Evolutionary conservation across 2,113 vertebrate genomes (phyloP).

Genomic region (Oophaga pumilio): DNA sequence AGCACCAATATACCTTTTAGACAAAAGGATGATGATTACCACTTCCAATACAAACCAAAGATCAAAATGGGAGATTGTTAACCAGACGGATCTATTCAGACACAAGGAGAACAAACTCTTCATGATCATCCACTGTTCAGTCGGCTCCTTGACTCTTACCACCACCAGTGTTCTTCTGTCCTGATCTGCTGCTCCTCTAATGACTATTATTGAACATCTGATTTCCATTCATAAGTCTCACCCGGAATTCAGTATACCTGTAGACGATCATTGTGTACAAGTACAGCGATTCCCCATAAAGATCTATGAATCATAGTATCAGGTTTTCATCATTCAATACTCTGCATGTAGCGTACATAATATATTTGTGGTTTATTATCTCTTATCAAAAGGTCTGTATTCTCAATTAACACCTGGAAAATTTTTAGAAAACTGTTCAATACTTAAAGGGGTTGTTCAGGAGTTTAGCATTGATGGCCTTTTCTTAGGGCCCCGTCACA

Average conservation of each 20-base stretch:
- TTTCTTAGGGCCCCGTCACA: no score
- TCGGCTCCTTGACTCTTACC: background rate
- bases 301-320: background rate
- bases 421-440: no score
- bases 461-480: no score
- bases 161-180: background rate
- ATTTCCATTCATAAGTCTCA: background rate
- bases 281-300: background rate
- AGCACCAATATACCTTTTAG: constrained; percentile 5
- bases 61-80: background rate
- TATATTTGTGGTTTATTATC: no score
- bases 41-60: background rate
- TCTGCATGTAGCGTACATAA: no score
- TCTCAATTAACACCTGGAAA: no score
- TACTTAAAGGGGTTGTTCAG: no score
- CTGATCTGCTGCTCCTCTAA: background rate
- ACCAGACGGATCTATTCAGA: background rate
- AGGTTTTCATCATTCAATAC: no score
- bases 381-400: no score
- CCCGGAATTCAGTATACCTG: background rate
- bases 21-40: background rate
- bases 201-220: background rate
- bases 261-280: background rate
- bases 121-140: background rate
- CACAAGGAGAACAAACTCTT: background rate